Evolutionary conservation across 2,113 vertebrate genomes (phyloP).

Genomic region (Tauraco erythrolophus): DNA sequence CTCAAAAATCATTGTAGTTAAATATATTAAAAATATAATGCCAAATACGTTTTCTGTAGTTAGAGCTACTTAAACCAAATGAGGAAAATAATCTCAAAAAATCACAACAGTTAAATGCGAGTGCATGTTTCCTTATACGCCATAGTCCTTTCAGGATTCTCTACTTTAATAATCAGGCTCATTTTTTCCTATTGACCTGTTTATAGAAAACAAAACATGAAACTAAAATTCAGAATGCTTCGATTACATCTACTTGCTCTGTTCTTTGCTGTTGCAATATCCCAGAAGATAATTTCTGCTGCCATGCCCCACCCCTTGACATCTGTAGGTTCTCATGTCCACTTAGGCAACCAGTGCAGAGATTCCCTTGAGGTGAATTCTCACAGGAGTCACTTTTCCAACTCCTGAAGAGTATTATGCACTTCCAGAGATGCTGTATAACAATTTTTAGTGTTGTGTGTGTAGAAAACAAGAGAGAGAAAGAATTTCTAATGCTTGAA

Average conservation of each 20-base stretch:
- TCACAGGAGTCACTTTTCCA: background rate
- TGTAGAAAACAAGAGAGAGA: background rate
- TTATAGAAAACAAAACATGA: background rate
- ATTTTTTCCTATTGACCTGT: background rate
- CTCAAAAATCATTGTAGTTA: background rate
- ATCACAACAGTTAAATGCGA: background rate
- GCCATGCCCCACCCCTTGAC: no score
- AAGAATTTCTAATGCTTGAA: background rate
- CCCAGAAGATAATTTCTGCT: background rate
- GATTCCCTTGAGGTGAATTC: background rate
- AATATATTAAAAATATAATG: background rate
- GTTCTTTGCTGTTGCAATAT: background rate
- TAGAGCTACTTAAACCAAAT: background rate
- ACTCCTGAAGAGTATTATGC: background rate
- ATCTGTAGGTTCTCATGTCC: accelerated
- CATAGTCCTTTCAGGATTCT: background rate
- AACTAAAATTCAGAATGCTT: background rate
- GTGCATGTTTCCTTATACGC: background rate
- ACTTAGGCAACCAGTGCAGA: background rate
- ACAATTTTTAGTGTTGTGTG: background rate
- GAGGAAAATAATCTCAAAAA: background rate
- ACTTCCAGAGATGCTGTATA: background rate
- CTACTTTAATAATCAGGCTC: background rate
- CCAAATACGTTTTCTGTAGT: background rate
- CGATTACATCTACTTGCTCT: background rate